Percentiles rank a stretch among this genome's conserved stretches.
Evolutionary conservation across 2,797 vertebrate genomes (phyloP).

Genomic region (Oreortyx pictus): DNA sequence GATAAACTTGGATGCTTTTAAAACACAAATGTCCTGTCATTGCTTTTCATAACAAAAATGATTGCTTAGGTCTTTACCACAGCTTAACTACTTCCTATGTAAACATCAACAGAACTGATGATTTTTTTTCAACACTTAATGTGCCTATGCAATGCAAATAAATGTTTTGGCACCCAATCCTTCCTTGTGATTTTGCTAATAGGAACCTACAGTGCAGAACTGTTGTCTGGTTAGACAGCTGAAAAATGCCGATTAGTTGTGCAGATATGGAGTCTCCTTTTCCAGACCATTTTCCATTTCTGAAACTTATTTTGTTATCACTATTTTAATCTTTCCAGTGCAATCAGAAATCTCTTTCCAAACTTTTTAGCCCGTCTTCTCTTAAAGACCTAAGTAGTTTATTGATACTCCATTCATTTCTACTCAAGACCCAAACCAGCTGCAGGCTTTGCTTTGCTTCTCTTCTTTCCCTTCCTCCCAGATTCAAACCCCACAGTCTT

Average conservation of each 20-base stretch:
- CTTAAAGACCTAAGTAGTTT: constrained; percentile 9
- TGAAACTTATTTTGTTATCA: constrained; percentile 60
- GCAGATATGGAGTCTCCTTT: constrained; percentile 45
- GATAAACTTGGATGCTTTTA: constrained; percentile 57
- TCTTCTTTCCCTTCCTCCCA: neutral
- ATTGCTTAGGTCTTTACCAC: neutral
- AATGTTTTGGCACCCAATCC: neutral
- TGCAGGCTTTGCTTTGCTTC: constrained; percentile 16
- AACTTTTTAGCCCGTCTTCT: constrained; percentile 21
- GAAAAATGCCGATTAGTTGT: constrained; percentile 60
- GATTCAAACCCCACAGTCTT: constrained; percentile 3
- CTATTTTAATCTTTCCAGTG: constrained; percentile 33
- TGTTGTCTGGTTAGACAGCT: constrained; percentile 40
- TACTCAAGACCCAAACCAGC: neutral
- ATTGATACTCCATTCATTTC: neutral
- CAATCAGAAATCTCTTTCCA: constrained; percentile 46
- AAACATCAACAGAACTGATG: constrained; percentile 40
- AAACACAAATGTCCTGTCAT: constrained; percentile 43
- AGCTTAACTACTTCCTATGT: constrained; percentile 40
- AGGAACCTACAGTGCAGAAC: neutral
- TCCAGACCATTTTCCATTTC: constrained; percentile 56
- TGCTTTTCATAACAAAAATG: constrained; percentile 51
- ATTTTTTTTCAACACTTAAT: constrained; percentile 26
- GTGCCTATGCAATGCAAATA: constrained; percentile 12
- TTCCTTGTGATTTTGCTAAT: constrained; percentile 18